Conservation (phyloP, 2,888 invertebrate genomes). For the Elegia similella region DNA sequence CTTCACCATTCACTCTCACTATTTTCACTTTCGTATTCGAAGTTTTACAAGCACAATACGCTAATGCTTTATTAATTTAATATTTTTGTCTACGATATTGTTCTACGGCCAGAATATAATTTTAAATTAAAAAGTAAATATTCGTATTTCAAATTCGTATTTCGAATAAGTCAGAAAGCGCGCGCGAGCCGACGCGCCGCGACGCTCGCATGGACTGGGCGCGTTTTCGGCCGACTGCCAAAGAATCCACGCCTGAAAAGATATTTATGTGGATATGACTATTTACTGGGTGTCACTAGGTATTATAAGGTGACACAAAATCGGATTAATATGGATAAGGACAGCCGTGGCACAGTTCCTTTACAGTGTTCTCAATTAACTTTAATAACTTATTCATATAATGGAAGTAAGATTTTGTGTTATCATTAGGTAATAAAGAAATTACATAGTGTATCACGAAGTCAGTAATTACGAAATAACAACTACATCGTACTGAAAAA, state of each 20-base stretch:
- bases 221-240: conserved; percentile 70
- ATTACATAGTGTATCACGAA: too few relatives aligned
- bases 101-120: conserved; percentile 20
- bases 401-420: neutral
- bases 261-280: conserved; percentile 73
- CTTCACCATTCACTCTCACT: conserved; percentile 36
- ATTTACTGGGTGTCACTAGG: conserved; percentile 41
- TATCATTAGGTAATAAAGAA: too few relatives aligned
- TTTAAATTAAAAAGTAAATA: conserved; percentile 26
- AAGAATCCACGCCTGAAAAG: conserved; percentile 70
- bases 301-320: conserved; percentile 30
- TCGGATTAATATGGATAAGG: conserved; percentile 18
- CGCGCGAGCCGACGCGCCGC: conserved; percentile 59
- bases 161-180: conserved; percentile 44
- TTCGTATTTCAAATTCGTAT: conserved; percentile 47
- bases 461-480: too few relatives aligned
- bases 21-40: conserved; percentile 38
- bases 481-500: too few relatives aligned
- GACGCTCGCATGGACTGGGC: conserved; percentile 67
- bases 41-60: too few relatives aligned
- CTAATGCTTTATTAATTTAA: neutral
- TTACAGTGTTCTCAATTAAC: neutral
- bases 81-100: conserved; percentile 21
- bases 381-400: neutral
- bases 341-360: neutral